Conservation (phyloP, 2,797 vertebrate species). For the Meriones psammophilus region DNA sequence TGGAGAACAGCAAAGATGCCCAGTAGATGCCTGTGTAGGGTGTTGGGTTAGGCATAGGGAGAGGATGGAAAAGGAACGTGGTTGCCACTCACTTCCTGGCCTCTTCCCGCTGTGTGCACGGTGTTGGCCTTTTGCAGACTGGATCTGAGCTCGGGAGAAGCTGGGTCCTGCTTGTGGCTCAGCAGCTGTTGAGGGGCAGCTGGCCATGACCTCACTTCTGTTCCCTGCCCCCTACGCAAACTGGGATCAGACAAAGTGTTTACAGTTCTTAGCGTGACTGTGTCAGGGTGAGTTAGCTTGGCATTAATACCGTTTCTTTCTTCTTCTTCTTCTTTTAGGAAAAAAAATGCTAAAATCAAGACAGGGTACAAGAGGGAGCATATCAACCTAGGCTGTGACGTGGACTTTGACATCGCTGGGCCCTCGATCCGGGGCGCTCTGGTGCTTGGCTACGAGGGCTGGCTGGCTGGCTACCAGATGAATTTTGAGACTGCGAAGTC, state of each 20-base stretch:
- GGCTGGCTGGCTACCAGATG: constrained; percentile 98
- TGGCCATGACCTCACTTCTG: not conserved
- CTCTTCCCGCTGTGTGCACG: not conserved
- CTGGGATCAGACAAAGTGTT: not conserved
- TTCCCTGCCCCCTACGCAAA: not conserved
- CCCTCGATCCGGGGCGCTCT: constrained; percentile 94
- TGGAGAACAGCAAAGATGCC: not conserved
- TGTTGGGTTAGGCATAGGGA: not conserved
- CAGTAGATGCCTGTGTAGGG: not conserved
- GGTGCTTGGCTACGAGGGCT: constrained; percentile 96
- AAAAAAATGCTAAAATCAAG: constrained; percentile 98
- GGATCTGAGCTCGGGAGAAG: not conserved
- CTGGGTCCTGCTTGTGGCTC: not conserved
- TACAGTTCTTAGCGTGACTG: not conserved
- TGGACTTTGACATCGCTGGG: constrained; percentile 97
- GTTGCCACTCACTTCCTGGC: not conserved
- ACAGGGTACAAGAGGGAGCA: constrained; percentile 95
- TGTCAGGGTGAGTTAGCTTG: not conserved
- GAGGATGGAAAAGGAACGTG: not conserved
- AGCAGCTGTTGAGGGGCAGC: not conserved
- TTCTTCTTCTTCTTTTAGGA: constrained; percentile 87
- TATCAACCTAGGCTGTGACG: constrained; percentile 96
- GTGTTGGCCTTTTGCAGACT: not conserved
- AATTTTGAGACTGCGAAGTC: constrained; percentile 97
- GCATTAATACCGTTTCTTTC: constrained; percentile 34